These are phyloP conservation scores for Oxyscelio sp. DNA, from an alignment of 2,888 invertebrate genomes.

Conservation along the genomic window DNA sequence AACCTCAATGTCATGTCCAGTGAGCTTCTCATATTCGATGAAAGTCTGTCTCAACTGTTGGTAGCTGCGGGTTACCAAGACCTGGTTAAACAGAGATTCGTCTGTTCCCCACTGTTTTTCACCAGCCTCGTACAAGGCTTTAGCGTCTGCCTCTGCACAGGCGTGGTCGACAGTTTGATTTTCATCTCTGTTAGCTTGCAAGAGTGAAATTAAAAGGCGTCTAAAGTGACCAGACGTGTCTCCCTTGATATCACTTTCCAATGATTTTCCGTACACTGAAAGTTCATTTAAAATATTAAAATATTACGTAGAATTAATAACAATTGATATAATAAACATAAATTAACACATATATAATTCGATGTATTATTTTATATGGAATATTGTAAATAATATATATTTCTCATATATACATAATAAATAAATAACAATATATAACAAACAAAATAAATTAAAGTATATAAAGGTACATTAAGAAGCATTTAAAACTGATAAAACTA, in stretches of 20 bases:
- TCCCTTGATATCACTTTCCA: slow-evolving; percentile 96
- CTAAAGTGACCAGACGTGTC: slow-evolving; percentile 99
- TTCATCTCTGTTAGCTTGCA: slow-evolving; percentile 97
- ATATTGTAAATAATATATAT: too few relatives aligned
- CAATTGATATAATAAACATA: too few relatives aligned
- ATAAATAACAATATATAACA: too few relatives aligned
- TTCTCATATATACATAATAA: too few relatives aligned
- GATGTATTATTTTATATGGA: too few relatives aligned
- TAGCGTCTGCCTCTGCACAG: slow-evolving; percentile 94
- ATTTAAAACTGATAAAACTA: too few relatives aligned
- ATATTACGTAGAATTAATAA: too few relatives aligned
- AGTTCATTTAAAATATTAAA: slow-evolving; percentile 1
- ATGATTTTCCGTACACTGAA: slow-evolving; percentile 93
- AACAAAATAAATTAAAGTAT: too few relatives aligned
- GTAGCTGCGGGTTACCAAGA: slow-evolving; percentile 90
- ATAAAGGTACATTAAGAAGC: too few relatives aligned
- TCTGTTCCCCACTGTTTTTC: slow-evolving; percentile 91
- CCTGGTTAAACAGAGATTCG: slow-evolving; percentile 95
- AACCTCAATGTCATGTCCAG: slow-evolving; percentile 95
- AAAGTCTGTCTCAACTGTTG: slow-evolving; percentile 96
- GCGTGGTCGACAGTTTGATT: slow-evolving; percentile 95
- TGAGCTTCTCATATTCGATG: slow-evolving; percentile 94
- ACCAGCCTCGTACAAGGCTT: slow-evolving; percentile 93
- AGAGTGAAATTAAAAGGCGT: slow-evolving; percentile 95
- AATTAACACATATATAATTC: too few relatives aligned